A percentile compares a stretch with the other conserved stretches of the same genome.
phyloP scores from a whole-genome alignment of 2,113 vertebrate genomes.

The Columba janthina region DNA sequence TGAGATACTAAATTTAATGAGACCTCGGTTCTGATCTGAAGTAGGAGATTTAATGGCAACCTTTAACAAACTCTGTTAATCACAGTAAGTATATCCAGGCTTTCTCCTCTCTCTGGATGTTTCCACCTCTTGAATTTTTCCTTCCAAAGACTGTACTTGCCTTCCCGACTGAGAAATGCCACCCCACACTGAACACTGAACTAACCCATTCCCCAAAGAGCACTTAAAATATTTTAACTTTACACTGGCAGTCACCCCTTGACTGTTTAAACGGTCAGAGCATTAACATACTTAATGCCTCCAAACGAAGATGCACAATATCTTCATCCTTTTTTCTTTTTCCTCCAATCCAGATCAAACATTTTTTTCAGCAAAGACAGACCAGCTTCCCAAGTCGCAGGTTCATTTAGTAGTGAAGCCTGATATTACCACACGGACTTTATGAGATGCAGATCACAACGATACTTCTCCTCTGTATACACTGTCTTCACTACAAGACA shows the following conservation, averaged over 20 bases:
- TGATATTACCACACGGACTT: background rate
- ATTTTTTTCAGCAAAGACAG: background rate
- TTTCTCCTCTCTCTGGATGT: background rate
- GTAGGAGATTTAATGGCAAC: background rate
- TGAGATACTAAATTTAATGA: background rate
- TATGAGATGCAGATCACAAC: too few relatives aligned
- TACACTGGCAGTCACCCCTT: background rate
- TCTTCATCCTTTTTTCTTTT: background rate
- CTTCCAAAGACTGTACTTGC: background rate
- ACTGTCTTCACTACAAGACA: background rate
- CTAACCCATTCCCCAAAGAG: background rate
- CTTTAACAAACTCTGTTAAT: background rate
- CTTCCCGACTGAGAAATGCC: background rate
- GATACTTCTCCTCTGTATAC: background rate
- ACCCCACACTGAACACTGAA: background rate
- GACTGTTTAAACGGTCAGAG: background rate
- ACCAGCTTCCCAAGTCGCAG: background rate
- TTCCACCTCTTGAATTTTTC: background rate
- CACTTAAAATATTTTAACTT: background rate
- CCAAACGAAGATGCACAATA: background rate
- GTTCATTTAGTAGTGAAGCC: background rate
- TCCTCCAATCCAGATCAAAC: background rate
- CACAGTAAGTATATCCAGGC: fast-evolving
- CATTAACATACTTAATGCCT: background rate
- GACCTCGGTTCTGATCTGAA: background rate